phyloP scores from a whole-genome alignment of 1,140 invertebrate species.

The Gyrodactylus bullatarudis region DNA sequence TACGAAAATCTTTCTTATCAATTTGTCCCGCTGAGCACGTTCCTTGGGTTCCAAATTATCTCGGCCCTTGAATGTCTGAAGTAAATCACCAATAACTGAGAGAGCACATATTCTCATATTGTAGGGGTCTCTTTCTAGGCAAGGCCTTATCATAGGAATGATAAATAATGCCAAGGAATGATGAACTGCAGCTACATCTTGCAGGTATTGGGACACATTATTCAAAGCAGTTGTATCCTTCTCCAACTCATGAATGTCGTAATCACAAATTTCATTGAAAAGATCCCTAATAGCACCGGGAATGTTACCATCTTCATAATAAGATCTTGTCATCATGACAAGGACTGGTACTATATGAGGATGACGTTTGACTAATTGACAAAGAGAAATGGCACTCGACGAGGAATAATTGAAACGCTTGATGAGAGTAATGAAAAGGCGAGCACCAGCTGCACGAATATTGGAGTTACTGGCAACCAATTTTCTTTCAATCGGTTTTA shows the following conservation, averaged over 20 bases:
- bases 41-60: conserved; percentile 32
- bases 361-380: background rate
- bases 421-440: conserved; percentile 41
- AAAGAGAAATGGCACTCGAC: conserved; percentile 13
- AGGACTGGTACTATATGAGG: background rate
- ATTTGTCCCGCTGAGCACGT: conserved; percentile 13
- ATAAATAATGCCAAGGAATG: background rate
- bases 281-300: background rate
- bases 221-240: background rate
- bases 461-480: conserved; percentile 27
- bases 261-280: background rate
- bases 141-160: background rate
- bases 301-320: background rate
- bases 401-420: conserved; percentile 37
- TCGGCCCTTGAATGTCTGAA: conserved; percentile 28
- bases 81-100: conserved; percentile 36
- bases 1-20: background rate
- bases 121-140: conserved; percentile 27
- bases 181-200: background rate
- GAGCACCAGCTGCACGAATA: conserved; percentile 32
- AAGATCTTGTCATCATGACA: background rate
- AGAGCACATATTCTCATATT: conserved; percentile 40
- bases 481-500: conserved; percentile 35
- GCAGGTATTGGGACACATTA: background rate
- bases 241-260: background rate